These are phyloP conservation scores for Halcyon chelicuti DNA, from an alignment of 2,797 vertebrate species.

Conservation along the genomic window DNA sequence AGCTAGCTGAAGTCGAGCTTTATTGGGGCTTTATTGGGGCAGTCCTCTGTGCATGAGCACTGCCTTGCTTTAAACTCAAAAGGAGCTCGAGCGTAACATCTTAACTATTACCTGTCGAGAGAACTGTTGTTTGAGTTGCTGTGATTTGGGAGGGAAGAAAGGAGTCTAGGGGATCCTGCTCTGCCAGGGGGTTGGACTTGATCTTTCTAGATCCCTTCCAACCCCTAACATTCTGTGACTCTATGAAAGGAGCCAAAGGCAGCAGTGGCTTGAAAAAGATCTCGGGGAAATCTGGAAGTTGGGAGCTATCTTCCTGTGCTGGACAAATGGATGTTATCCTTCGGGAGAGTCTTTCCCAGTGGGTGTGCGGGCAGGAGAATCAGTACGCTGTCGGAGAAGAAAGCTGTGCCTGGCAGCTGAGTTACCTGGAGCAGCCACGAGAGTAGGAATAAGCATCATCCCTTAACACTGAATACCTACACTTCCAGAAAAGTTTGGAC, in stretches of 20 bases:
- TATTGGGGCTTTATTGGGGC: background rate
- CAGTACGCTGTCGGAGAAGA: background rate
- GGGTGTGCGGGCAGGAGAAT: fast-evolving
- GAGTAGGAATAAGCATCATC: fast-evolving
- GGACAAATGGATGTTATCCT: background rate
- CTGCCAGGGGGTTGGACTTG: too few relatives aligned
- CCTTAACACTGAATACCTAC: background rate
- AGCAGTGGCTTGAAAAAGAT: background rate
- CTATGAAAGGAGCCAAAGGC: background rate
- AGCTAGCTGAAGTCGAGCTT: background rate
- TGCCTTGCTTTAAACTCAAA: background rate
- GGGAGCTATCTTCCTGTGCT: background rate
- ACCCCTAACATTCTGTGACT: too few relatives aligned
- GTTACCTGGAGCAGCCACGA: background rate
- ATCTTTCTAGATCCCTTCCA: too few relatives aligned
- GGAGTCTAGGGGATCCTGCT: background rate
- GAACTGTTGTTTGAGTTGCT: background rate
- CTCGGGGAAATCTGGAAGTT: background rate
- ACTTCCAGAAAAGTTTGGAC: background rate
- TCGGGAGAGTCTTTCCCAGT: background rate
- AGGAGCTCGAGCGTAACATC: fast-evolving
- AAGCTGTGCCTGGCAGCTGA: background rate
- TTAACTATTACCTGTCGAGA: background rate
- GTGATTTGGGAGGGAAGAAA: background rate
- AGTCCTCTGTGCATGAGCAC: fast-evolving